Evolutionary conservation across 2,888 invertebrate genomes (phyloP), one percentile per base, ranked within the genome.

Genomic region (Shargacucullia verbasci): DNA sequence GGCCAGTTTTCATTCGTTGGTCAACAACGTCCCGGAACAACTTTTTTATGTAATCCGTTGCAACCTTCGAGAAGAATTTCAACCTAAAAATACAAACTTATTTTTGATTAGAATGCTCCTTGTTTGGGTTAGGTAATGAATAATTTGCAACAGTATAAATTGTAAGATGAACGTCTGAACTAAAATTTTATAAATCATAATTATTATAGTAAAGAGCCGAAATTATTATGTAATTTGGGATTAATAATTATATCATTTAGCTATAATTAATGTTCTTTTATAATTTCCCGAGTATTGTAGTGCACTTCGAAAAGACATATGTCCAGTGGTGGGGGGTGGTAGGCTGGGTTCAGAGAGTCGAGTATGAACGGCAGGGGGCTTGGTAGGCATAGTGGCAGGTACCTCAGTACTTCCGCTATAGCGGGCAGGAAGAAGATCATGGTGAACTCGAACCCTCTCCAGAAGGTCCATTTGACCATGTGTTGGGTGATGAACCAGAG

Each of bases 391-490:
- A 33, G 3, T 33, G n/a, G n/a, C n/a, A n/a, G n/a, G n/a, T 59
- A 90, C 91, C 83, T 85, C 15, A 90, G 59, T 12, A 87, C 1
- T 38, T 79, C 72, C 8, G 90, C 89, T 1, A 89, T 6, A 10
- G 70, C 77, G 0, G 91, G 91, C 2, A 86, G 34, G n/a, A 89
- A 83, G 53, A 91, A 89, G 46, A 90, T 84, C 68, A 85, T 73
- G 7, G 80, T 81, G 64, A 91, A 88, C 53, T 91, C 90, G 0
- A 90, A 73, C 0, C 90, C 91, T 25, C 91, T 78, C 86, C 86
- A 83, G 67, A 90, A 89, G 2, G 84, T 87, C 86, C 87, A 91
- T 41, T 82, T 85, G 6, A 88, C 87, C 90, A 91, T 91, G 70
- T 90, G 85, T 5, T 73, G 84, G 5, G 90, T 88, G 61, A 91